Conservation (phyloP, 64 coral and sea anemone genomes). For the Orbicella faveolata region DNA sequence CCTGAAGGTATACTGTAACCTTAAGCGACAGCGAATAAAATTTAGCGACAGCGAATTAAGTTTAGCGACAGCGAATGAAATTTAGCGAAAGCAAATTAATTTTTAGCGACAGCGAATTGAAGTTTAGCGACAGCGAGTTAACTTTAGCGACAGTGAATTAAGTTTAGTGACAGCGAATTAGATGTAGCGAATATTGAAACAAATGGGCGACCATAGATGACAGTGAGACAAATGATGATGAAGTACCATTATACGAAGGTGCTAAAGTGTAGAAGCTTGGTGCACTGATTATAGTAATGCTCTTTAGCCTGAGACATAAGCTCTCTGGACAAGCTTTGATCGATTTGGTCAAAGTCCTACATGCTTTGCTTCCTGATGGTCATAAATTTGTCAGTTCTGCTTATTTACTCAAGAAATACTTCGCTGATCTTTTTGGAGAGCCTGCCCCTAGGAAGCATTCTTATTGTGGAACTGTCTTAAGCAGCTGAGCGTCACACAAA, state of each 20-base stretch:
- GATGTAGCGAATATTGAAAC: too few relatives aligned
- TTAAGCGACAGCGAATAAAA: too few relatives aligned
- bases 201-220: not conserved
- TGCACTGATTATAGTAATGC: constrained; percentile 47
- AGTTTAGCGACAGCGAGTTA: too few relatives aligned
- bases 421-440: constrained; percentile 55
- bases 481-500: too few relatives aligned
- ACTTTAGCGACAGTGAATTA: too few relatives aligned
- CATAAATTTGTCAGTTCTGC: constrained; percentile 67
- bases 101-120: too few relatives aligned
- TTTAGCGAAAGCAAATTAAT: too few relatives aligned
- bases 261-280: constrained; percentile 44
- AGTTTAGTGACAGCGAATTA: too few relatives aligned
- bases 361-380: constrained; percentile 44
- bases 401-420: constrained; percentile 59
- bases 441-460: constrained; percentile 34
- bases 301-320: constrained; percentile 53
- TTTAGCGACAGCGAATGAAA: too few relatives aligned
- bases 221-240: constrained; percentile 13
- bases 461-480: constrained; percentile 54
- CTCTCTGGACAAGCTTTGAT: constrained; percentile 52
- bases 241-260: constrained; percentile 46
- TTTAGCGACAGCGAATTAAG: too few relatives aligned
- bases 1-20: too few relatives aligned
- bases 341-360: constrained; percentile 54